Conservation (phyloP, 2,797 vertebrate species). For the Pagetopsis macropterus region DNA sequence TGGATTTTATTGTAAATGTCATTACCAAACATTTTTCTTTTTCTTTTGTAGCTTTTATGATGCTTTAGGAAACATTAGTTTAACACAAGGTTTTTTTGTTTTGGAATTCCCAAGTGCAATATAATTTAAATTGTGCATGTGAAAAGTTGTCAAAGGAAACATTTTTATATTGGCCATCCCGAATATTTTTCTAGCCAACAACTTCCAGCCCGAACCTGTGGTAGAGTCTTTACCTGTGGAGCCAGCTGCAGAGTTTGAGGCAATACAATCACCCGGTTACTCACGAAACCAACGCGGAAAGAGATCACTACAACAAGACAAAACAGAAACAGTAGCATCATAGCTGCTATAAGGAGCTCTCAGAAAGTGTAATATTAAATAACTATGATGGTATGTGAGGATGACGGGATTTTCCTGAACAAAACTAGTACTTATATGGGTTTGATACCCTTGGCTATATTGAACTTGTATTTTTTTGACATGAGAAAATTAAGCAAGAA, state of each 20-base stretch:
- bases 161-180: slow-evolving; percentile 91
- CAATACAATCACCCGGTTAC: slow-evolving; percentile 83
- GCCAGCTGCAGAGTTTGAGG: slow-evolving; percentile 90
- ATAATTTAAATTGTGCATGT: slow-evolving; percentile 80
- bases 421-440: slow-evolving; percentile 72
- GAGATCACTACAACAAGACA: slow-evolving; percentile 87
- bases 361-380: slow-evolving; percentile 62
- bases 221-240: slow-evolving; percentile 92
- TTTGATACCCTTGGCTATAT: slow-evolving; percentile 81
- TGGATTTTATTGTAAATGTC: slow-evolving; percentile 72
- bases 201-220: slow-evolving; percentile 91
- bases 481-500: slow-evolving; percentile 73
- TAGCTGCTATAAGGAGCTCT: slow-evolving; percentile 73
- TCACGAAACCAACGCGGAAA: slow-evolving; percentile 89
- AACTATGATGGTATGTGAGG: slow-evolving; percentile 54
- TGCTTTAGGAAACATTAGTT: slow-evolving; percentile 48
- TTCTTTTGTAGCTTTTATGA: slow-evolving; percentile 32
- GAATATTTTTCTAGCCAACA: slow-evolving; percentile 90
- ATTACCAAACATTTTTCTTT: slow-evolving; percentile 43
- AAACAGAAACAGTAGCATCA: slow-evolving; percentile 80
- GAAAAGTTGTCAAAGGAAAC: slow-evolving; percentile 79
- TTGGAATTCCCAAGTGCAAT: slow-evolving; percentile 69
- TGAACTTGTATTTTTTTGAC: slow-evolving; percentile 75
- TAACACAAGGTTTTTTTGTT: slow-evolving; percentile 58
- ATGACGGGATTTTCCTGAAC: slow-evolving; percentile 56